phyloP scores from a whole-genome alignment of 2,113 vertebrate species.

The Motacilla alba region DNA sequence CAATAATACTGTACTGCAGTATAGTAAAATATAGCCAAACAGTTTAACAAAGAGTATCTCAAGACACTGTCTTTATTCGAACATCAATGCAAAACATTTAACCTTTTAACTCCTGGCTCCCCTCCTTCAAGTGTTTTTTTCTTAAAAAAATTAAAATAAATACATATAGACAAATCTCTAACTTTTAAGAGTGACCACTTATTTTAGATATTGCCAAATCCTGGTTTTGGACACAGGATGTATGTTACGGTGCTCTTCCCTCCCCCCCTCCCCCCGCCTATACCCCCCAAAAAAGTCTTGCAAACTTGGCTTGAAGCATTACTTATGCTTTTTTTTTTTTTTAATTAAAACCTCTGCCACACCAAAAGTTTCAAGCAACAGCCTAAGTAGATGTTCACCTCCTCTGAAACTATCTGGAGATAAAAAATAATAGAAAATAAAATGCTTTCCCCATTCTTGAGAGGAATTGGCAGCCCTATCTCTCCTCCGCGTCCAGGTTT shows the following conservation, averaged over 20 bases:
- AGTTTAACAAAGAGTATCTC: conserved; percentile 33
- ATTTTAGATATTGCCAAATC: background rate
- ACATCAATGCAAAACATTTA: conserved; percentile 16
- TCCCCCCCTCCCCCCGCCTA: no score
- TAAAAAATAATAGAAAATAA: background rate
- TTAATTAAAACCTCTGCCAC: background rate
- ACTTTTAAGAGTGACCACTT: background rate
- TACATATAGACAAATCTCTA: background rate
- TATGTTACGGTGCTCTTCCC: background rate
- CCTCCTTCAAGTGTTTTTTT: background rate
- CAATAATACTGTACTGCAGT: conserved; percentile 40
- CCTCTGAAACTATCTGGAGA: background rate
- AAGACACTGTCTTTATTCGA: conserved; percentile 16
- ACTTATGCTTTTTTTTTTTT: background rate
- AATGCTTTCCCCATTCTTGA: background rate
- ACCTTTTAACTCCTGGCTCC: conserved; percentile 8
- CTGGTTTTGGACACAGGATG: background rate
- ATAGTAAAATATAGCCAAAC: conserved; percentile 46
- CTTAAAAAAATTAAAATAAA: background rate
- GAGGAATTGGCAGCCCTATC: background rate
- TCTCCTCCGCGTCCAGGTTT: background rate
- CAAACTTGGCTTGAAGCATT: background rate
- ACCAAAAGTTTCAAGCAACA: background rate
- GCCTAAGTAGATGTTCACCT: background rate
- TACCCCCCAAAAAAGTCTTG: fast-evolving